Evolutionary conservation across 2,888 invertebrate species (phyloP).

Genomic region (Dolichopus griseipennis): DNA sequence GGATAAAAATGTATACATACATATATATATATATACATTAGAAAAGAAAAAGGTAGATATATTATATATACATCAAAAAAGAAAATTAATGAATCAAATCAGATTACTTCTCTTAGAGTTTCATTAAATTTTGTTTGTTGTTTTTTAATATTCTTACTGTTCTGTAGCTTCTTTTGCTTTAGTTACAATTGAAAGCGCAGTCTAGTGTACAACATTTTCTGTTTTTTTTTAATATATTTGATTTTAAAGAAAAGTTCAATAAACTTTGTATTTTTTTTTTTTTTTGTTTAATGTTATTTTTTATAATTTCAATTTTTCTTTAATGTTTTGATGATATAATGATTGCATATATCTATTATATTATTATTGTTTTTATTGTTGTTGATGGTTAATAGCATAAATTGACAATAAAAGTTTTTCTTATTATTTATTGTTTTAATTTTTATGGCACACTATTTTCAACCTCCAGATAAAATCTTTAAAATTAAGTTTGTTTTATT

Average conservation of each 20-base stretch:
- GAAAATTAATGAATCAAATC: conserved; percentile 2
- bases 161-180: neutral
- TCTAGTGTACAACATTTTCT: neutral
- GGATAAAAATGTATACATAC: neutral
- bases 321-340: neutral
- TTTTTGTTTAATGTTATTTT: neutral
- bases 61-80: neutral
- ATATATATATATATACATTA: neutral
- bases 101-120: neutral
- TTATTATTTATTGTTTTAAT: too few relatives aligned
- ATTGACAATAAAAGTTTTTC: too few relatives aligned
- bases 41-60: neutral
- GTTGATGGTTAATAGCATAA: too few relatives aligned
- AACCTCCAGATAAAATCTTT: too few relatives aligned
- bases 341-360: too few relatives aligned
- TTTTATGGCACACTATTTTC: too few relatives aligned
- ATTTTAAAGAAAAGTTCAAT: neutral
- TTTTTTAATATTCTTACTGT: neutral
- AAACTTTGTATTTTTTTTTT: neutral
- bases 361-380: too few relatives aligned
- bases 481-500: too few relatives aligned
- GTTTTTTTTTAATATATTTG: too few relatives aligned
- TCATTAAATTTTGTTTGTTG: neutral
- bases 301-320: neutral
- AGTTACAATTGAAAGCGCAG: neutral